Base-by-base conservation (phyloP, 1,140 invertebrate genomes). In the Drosophila chauvacae region DNA sequence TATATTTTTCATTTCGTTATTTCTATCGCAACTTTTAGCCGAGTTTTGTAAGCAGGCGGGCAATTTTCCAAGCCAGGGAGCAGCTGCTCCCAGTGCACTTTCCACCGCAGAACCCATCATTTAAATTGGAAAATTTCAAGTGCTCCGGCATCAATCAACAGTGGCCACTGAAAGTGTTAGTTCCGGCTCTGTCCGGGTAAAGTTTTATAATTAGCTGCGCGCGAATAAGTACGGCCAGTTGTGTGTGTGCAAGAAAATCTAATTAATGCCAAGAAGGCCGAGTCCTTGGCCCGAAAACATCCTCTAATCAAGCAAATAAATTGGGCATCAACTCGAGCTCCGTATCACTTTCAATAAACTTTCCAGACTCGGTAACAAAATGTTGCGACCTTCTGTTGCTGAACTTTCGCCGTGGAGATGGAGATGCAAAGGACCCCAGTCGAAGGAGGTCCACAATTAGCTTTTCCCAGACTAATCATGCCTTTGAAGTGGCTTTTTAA, bases 301-400 rank as follows among this genome's bases (percentile, higher is more conserved):
- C 33, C 45, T 72, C 70, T 72, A 72, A 60, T 72, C 66, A 72
- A 44, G 70, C 66, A 51, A 72, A 44, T 72, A 72, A 72, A 70
- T 59, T 58, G 53, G 28, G 20, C 20, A 37, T 58, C 47, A 51
- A n/a, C 16, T 18, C 30, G 37, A 44, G 23, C 48, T 30, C 5
- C 20, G 63, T 68, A 45, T 55, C 63, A 55, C 66, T 55, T 70
- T 70, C 66, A 70, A 47, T 55, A 33, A 70, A 56, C 66, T 70
- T 68, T 39, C 14, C 37, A 72, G 53, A 71, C 45, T 26, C 35
- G 37, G 9, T 20, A 37, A 20, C 51, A 37, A 10, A 37, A 23
- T 55, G 33, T 37, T 37, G 14, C 33, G 33, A 55, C 30, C 47
- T 39, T 28, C 7, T 37, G n/a, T 7, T 30, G 59, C 20, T 26